Evolutionary conservation across 2,888 invertebrate genomes (phyloP), one percentile per base, ranked within the genome.

Genomic region (Habrosyne pyritoides): DNA sequence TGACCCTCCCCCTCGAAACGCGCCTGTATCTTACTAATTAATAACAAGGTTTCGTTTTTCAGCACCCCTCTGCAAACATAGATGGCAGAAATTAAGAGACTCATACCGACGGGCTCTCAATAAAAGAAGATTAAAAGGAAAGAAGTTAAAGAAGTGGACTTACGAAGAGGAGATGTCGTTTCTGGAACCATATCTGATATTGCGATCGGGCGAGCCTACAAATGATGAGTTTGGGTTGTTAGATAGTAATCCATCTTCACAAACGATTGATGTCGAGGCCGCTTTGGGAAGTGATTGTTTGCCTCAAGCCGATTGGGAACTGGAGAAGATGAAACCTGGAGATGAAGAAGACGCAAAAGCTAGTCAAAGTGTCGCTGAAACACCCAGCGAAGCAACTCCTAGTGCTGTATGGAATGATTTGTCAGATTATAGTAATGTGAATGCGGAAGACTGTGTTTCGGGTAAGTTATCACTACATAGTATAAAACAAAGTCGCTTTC

Each of bases 81-180:
- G 56, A 26, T 64, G 62, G 62, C 64, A 62, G 55, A 18, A 49
- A 4, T 53, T 64, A 22, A 57, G 64, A 28, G 62, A 64, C 61
- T 61, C 66, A 52, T 42, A 59, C 48, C 54, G 60, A 46, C 52
- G 62, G 22, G 60, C 59, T 21, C 26, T 64, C 33, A 63, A 63
- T 53, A 64, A 64, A 33, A 65, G 47, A 56, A 60, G 57, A 56
- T 33, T 48, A 4, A 63, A 57, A 59, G 56, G 26, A 47, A 56
- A 54, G 10, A 59, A 55, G 7, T 53, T 52, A 10, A 61, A 57
- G 10, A 46, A 48, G 53, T 61, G 61, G 59, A 61, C 59, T 26
- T 57, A 61, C 7, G 42, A 42, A 18, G n/a, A 0, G 1, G 42
- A 42, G 8, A 42, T 42, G 42, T 42, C 42, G 18, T 42, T 42